Conservation (phyloP, 2,113 vertebrate genomes). For the Pachyramphus minor region DNA sequence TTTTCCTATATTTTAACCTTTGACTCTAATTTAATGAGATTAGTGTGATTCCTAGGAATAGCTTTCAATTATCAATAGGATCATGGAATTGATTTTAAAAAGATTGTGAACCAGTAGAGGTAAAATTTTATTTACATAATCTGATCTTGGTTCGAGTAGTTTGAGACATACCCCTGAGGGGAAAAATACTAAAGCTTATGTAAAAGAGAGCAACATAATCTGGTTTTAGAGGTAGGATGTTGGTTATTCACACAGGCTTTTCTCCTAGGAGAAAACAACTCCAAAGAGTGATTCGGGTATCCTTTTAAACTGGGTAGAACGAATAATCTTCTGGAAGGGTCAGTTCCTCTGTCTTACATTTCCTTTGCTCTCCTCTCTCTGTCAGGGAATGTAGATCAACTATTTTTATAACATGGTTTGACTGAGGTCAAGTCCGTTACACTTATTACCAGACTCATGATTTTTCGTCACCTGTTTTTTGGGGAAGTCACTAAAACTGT, state of each 20-base stretch:
- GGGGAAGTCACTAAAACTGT: not conserved
- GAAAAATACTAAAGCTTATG: not conserved
- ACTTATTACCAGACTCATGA: not conserved
- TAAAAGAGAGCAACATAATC: not conserved
- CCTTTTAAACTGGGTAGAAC: not conserved
- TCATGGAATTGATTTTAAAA: not conserved
- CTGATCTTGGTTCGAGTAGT: not conserved
- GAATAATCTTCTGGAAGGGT: not conserved
- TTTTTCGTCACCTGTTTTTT: not conserved
- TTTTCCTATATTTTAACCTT: slow-evolving; percentile 2
- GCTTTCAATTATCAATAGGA: not conserved
- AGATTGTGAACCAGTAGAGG: not conserved
- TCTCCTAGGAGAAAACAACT: not conserved
- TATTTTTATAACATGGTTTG: not conserved
- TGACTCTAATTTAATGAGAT: not conserved
- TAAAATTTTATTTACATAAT: not conserved
- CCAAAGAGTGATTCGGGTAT: not conserved
- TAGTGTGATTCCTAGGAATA: not conserved
- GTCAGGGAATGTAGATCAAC: not conserved
- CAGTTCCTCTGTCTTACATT: not conserved
- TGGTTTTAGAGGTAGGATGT: not conserved
- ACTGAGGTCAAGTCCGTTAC: not conserved
- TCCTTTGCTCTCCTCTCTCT: not conserved
- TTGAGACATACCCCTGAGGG: not conserved
- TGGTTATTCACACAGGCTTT: not conserved